Percentiles rank a stretch among this genome's conserved stretches.
phyloP scores from a whole-genome alignment of 2,797 vertebrate genomes.

The Gallinago solitaria region DNA sequence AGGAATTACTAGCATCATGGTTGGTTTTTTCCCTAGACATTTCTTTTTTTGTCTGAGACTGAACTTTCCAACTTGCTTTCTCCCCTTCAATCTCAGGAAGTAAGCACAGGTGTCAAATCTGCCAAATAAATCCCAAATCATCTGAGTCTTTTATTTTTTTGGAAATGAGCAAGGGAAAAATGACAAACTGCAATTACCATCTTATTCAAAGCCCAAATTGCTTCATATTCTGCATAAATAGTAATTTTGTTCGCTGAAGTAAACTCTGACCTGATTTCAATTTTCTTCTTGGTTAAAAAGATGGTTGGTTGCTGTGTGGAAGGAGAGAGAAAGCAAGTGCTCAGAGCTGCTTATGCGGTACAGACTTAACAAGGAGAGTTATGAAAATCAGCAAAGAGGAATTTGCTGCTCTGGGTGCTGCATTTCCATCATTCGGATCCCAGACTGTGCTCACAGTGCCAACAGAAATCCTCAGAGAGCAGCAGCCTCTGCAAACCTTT shows the following conservation, averaged over 20 bases:
- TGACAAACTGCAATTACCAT: not conserved
- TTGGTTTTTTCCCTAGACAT: not conserved
- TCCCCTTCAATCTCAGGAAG: not conserved
- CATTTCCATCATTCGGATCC: not conserved
- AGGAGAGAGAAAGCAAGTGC: not conserved
- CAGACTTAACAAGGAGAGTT: not conserved
- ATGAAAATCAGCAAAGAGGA: not conserved
- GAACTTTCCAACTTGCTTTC: not conserved
- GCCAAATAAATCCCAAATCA: not conserved
- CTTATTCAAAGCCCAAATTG: not conserved
- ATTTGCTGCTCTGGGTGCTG: not conserved
- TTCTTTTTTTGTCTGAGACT: not conserved
- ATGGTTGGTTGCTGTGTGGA: not conserved
- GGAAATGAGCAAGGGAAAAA: not conserved
- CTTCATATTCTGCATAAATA: not conserved
- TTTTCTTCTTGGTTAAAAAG: not conserved
- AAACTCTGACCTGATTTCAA: not conserved
- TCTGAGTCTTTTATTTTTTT: not conserved
- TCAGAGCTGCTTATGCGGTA: not conserved
- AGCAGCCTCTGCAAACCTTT: not conserved
- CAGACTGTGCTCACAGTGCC: not conserved
- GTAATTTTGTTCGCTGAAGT: not conserved
- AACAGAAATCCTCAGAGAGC: not conserved
- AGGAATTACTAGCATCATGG: not conserved
- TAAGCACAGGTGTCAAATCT: not conserved